phyloP scores from a whole-genome alignment of 2,888 invertebrate species.

The Lydus trimaculatus region DNA sequence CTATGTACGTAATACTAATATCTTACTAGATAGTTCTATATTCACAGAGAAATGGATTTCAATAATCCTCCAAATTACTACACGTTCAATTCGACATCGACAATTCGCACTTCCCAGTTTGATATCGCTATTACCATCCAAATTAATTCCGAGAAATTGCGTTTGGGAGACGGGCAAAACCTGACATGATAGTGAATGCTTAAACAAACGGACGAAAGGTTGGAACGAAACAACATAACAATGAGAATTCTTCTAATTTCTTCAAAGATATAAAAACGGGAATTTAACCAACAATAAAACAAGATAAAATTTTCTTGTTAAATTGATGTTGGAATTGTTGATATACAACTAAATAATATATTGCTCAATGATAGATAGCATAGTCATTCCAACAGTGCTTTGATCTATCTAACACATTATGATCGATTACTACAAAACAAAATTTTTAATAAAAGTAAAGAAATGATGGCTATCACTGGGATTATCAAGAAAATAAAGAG shows the following conservation, averaged over 20 bases:
- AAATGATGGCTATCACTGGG: not conserved
- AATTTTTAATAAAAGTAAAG: too few relatives aligned
- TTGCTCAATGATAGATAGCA: too few relatives aligned
- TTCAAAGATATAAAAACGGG: too few relatives aligned
- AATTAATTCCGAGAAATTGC: conserved; percentile 10
- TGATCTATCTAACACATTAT: not conserved
- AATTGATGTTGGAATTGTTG: too few relatives aligned
- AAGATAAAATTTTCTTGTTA: too few relatives aligned
- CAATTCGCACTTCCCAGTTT: conserved; percentile 16
- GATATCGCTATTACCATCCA: conserved; percentile 18
- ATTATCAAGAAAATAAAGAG: not conserved
- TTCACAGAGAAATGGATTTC: conserved; percentile 32
- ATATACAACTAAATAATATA: too few relatives aligned
- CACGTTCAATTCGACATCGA: conserved; percentile 23
- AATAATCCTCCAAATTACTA: conserved; percentile 34
- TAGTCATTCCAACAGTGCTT: too few relatives aligned
- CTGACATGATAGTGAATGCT: conserved; percentile 2
- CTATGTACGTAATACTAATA: not conserved
- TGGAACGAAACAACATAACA: not conserved
- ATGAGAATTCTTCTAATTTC: not conserved
- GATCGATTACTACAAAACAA: not conserved
- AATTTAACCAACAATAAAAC: too few relatives aligned
- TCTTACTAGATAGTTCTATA: not conserved
- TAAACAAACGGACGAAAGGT: not conserved
- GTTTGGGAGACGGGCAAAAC: not conserved